Evolutionary conservation across 2,888 invertebrate species (phyloP).

Genomic region (Acanthosepion lycidas): DNA sequence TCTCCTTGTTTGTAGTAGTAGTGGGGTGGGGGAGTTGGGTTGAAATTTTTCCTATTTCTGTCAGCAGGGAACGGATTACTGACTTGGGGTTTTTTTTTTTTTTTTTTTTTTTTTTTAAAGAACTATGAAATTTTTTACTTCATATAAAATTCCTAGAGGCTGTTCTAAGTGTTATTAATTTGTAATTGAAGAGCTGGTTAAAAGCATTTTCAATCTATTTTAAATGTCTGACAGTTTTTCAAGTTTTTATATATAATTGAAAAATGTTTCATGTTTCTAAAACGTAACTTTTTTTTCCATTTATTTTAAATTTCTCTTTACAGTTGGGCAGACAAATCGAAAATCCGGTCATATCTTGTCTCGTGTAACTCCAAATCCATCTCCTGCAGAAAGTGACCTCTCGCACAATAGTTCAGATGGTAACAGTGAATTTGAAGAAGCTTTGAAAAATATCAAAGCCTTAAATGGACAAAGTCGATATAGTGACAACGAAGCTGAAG

Average conservation of each 20-base stretch:
- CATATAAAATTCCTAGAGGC: too few species aligned
- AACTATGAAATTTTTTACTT: too few species aligned
- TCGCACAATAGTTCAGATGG: slow-evolving; percentile 23
- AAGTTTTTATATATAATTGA: not conserved
- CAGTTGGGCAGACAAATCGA: slow-evolving; percentile 43
- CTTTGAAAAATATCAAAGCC: slow-evolving; percentile 46
- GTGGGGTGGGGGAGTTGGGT: too few species aligned
- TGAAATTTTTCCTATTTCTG: too few species aligned
- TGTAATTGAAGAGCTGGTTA: too few species aligned
- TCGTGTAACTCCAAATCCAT: not conserved
- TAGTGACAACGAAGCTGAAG: slow-evolving; percentile 37
- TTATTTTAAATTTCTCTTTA: not conserved
- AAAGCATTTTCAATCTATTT: too few species aligned
- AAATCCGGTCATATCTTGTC: not conserved
- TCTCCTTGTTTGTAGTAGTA: too few species aligned
- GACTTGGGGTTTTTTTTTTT: too few species aligned
- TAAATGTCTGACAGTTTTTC: not conserved
- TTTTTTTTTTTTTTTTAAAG: too few species aligned
- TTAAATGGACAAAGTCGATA: slow-evolving; percentile 42
- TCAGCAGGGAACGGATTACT: too few species aligned
- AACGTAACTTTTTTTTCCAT: not conserved
- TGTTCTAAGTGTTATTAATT: too few species aligned
- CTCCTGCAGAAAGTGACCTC: not conserved
- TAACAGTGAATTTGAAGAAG: slow-evolving; percentile 47
- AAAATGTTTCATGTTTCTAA: not conserved